These are phyloP conservation scores for Microcebus murinus DNA, from an alignment of 2,113 vertebrate species.

Conservation along the genomic window DNA sequence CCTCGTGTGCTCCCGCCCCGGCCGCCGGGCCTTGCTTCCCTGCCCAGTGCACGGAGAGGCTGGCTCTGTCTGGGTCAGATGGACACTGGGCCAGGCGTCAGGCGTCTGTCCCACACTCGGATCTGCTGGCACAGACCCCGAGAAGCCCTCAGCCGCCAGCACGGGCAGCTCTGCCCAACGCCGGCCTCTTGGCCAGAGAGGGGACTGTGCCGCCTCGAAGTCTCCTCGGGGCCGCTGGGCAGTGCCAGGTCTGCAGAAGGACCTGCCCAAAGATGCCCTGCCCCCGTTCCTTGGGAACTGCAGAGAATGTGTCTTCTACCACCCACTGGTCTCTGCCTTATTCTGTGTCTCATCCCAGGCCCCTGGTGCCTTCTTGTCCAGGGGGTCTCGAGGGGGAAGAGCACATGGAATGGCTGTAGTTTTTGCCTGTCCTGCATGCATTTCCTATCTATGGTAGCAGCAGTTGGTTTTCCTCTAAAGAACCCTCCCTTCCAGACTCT, in stretches of 20 bases:
- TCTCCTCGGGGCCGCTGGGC: not conserved
- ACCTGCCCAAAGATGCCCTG: not conserved
- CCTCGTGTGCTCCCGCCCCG: not conserved
- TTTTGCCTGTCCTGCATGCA: not conserved
- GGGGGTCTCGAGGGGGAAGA: not conserved
- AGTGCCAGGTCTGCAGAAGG: not conserved
- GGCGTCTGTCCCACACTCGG: accelerated
- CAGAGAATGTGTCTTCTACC: not conserved
- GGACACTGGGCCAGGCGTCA: not conserved
- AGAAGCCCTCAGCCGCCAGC: not conserved
- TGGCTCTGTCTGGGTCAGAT: not conserved
- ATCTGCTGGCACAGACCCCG: not conserved
- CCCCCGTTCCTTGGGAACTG: not conserved
- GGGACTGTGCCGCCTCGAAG: not conserved
- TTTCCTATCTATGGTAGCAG: not conserved
- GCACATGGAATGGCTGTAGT: too few relatives aligned
- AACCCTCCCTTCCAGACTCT: not conserved
- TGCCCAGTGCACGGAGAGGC: not conserved
- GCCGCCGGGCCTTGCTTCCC: not conserved
- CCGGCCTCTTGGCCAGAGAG: not conserved
- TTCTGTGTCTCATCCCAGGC: not conserved
- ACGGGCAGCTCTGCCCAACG: not conserved
- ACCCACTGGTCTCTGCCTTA: not conserved
- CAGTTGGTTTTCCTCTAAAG: not conserved
- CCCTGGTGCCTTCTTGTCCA: not conserved